Conservation (phyloP, 2,888 invertebrate genomes). For the Congeria kusceri region DNA sequence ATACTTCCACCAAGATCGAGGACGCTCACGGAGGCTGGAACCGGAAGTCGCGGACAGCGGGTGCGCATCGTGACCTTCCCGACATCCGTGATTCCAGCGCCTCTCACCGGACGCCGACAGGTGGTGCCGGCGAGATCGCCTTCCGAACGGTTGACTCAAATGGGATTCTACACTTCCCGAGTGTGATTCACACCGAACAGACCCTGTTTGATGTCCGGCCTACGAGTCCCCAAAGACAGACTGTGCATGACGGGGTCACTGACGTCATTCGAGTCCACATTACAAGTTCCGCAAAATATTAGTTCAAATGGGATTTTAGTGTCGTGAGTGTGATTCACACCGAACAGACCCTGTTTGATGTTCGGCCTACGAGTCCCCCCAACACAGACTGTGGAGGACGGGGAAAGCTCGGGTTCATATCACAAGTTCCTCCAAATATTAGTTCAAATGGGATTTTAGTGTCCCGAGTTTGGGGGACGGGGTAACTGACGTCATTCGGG, state of each 20-base stretch:
- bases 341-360: conserved; percentile 13
- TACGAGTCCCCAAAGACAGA: conserved; percentile 39
- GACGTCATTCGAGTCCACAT: conserved; percentile 60
- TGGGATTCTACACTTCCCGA: conserved; percentile 53
- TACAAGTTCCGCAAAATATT: conserved; percentile 56
- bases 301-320: neutral
- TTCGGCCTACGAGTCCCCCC: conserved; percentile 31
- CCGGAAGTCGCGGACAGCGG: conserved; percentile 52
- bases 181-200: conserved; percentile 25
- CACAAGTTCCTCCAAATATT: conserved; percentile 55
- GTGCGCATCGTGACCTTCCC: conserved; percentile 37
- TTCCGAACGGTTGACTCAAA: conserved; percentile 48
- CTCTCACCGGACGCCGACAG: conserved; percentile 20
- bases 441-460: neutral
- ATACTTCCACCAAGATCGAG: conserved; percentile 42
- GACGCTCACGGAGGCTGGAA: conserved; percentile 50
- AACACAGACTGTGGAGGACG: conserved; percentile 51
- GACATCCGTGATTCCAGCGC: conserved; percentile 21
- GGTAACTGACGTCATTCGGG: no score
- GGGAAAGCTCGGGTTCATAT: conserved; percentile 63
- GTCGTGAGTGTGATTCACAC: conserved; percentile 43
- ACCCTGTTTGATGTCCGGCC: conserved; percentile 27
- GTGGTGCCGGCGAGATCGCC: conserved; percentile 25
- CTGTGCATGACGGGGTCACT: conserved; percentile 55
- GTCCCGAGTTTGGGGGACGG: conserved; percentile 54